Percentiles rank a stretch among this genome's conserved stretches.
phyloP scores from a whole-genome alignment of 2,113 vertebrate genomes.

The Larimichthys polyactis region DNA sequence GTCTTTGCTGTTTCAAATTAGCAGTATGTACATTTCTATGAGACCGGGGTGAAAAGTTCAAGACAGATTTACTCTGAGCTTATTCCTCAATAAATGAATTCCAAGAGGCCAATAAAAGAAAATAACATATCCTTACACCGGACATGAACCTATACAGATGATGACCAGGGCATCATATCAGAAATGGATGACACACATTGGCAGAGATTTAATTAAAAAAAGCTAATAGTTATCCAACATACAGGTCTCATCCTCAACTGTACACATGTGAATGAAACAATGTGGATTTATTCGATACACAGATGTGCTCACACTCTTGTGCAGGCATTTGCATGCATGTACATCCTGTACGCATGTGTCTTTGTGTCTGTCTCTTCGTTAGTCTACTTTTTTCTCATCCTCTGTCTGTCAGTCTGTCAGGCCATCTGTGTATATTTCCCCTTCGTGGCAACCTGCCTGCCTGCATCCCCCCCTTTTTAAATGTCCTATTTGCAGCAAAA shows the following conservation, averaged over 20 bases:
- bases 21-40: not conserved
- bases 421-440: conserved; percentile 67
- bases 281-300: not conserved
- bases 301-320: conserved; percentile 10
- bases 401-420: conserved; percentile 70
- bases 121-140: not conserved
- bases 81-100: no score
- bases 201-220: not conserved
- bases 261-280: not conserved
- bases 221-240: not conserved
- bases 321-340: conserved; percentile 30
- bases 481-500: conserved; percentile 56
- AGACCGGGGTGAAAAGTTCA: not conserved
- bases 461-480: conserved; percentile 22
- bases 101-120: not conserved
- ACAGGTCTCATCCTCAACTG: not conserved
- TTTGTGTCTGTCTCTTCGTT: conserved; percentile 45
- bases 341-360: conserved; percentile 17
- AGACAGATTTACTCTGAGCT: not conserved
- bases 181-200: not conserved
- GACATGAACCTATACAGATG: not conserved
- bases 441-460: conserved; percentile 61
- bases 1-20: not conserved
- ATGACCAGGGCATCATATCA: not conserved
- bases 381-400: conserved; percentile 58